These are phyloP conservation scores for Bagarius yarrelli DNA, from an alignment of 2,113 vertebrate genomes.

Conservation along the genomic window DNA sequence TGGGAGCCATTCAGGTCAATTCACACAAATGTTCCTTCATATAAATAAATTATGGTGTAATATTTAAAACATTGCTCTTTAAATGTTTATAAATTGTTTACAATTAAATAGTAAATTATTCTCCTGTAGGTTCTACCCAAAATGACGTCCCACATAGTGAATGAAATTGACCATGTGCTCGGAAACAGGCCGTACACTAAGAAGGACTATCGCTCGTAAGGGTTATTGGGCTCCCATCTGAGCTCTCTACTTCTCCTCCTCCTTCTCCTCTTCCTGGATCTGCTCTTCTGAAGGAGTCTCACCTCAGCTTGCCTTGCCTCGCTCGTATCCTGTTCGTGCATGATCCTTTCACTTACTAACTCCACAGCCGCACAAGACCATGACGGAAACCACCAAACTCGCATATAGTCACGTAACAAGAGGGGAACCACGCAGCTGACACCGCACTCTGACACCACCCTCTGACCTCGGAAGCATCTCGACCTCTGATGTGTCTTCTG, in stretches of 20 bases:
- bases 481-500: constrained; percentile 10
- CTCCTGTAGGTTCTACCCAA: constrained; percentile 89
- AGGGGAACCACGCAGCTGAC: neutral
- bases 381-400: neutral
- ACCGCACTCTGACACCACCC: neutral
- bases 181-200: constrained; percentile 94
- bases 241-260: neutral
- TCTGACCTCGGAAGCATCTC: neutral
- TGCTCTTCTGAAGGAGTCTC: constrained; percentile 32
- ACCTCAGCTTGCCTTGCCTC: constrained; percentile 2
- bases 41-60: neutral
- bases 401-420: constrained; percentile 21
- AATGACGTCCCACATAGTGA: constrained; percentile 93
- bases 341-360: neutral
- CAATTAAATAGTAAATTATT: too few species aligned
- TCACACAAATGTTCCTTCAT: neutral
- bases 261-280: constrained; percentile 20
- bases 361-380: neutral
- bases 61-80: neutral
- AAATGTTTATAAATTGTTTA: too few species aligned
- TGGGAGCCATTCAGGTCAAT: constrained; percentile 94
- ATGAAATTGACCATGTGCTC: constrained; percentile 93
- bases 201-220: constrained; percentile 94
- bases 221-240: too few species aligned
- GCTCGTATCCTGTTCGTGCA: constrained; percentile 19